phyloP scores from a whole-genome alignment of 2,797 vertebrate genomes.

The Octomys mimax region DNA sequence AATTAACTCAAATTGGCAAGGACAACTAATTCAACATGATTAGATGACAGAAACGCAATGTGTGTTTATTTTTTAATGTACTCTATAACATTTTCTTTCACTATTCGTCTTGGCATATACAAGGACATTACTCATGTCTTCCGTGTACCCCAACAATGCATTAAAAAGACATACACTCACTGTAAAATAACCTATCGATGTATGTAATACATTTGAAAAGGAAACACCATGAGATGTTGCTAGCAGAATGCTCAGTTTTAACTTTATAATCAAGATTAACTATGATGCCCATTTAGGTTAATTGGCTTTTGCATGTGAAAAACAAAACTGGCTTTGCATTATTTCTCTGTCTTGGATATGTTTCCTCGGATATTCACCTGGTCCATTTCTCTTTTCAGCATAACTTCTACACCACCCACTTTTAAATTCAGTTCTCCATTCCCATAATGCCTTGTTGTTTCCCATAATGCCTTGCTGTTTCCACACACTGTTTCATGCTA shows the following conservation, averaged over 20 bases:
- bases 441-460: neutral
- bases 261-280: slow-evolving; percentile 25
- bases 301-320: slow-evolving; percentile 19
- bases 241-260: slow-evolving; percentile 18
- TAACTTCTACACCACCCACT: neutral
- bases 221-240: neutral
- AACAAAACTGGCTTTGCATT: neutral
- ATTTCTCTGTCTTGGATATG: neutral
- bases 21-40: slow-evolving; percentile 55
- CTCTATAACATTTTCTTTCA: slow-evolving; percentile 65
- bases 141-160: slow-evolving; percentile 55
- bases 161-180: slow-evolving; percentile 76
- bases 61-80: slow-evolving; percentile 40
- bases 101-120: slow-evolving; percentile 64
- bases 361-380: neutral
- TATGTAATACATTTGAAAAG: slow-evolving; percentile 32
- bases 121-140: slow-evolving; percentile 64
- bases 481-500: neutral
- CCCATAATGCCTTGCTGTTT: neutral
- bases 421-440: neutral
- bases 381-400: neutral
- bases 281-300: neutral
- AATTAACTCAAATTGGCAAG: slow-evolving; percentile 31
- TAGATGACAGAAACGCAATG: slow-evolving; percentile 39
- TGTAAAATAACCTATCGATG: slow-evolving; percentile 75